These are phyloP conservation scores for Xestia c-nigrum DNA, from an alignment of 2,888 invertebrate genomes.

Conservation along the genomic window DNA sequence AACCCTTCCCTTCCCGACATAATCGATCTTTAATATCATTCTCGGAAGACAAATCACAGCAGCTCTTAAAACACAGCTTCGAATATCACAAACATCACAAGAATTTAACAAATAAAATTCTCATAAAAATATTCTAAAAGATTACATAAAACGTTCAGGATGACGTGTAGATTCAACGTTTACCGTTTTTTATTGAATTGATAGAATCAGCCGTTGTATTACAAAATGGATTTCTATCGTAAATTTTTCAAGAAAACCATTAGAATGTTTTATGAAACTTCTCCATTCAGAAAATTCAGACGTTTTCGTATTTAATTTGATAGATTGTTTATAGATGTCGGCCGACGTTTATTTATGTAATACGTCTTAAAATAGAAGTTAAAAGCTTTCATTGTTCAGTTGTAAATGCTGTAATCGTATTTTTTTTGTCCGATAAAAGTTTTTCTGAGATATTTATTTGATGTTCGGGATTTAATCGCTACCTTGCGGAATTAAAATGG, in stretches of 20 bases:
- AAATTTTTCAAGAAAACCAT: slow-evolving; percentile 47
- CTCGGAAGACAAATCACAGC: neutral
- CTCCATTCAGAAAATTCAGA: slow-evolving; percentile 12
- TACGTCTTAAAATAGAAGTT: slow-evolving; percentile 45
- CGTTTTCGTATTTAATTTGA: slow-evolving; percentile 46
- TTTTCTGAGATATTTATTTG: slow-evolving; percentile 5
- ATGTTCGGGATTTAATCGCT: neutral
- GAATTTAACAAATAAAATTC: slow-evolving; percentile 1
- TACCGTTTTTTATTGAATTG: slow-evolving; percentile 37
- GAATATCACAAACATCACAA: neutral
- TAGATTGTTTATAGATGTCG: slow-evolving; percentile 51
- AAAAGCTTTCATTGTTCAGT: slow-evolving; percentile 52
- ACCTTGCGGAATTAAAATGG: neutral
- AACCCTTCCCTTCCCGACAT: too few relatives aligned
- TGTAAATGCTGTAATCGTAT: slow-evolving; percentile 14
- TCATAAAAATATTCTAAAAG: slow-evolving; percentile 10
- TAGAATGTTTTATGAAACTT: slow-evolving; percentile 27
- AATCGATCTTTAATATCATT: neutral
- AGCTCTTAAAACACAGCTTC: neutral
- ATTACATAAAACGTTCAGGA: slow-evolving; percentile 22
- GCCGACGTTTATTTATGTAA: slow-evolving; percentile 25
- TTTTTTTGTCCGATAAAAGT: slow-evolving; percentile 18
- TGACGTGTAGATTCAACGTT: slow-evolving; percentile 32
- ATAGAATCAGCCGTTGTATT: slow-evolving; percentile 38
- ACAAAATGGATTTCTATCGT: slow-evolving; percentile 39